Conservation (phyloP, 2,888 invertebrate genomes). For the Thera obeliscata region DNA sequence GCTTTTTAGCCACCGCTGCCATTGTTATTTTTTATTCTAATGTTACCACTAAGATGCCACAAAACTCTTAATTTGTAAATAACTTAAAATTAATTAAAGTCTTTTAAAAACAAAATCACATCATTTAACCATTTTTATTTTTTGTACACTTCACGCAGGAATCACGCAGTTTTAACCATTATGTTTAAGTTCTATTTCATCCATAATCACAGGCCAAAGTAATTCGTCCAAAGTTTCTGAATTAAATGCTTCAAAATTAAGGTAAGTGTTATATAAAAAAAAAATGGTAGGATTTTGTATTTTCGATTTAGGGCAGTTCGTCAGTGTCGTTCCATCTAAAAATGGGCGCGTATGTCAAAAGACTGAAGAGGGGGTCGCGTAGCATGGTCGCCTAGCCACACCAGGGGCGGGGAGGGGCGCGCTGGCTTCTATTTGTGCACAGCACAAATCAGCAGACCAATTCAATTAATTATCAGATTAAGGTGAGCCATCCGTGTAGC, state of each 20-base stretch:
- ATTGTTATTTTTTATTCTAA: constrained; percentile 60
- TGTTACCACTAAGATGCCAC: constrained; percentile 71
- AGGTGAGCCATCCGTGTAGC: constrained; percentile 77
- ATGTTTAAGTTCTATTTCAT: constrained; percentile 32
- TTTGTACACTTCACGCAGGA: constrained; percentile 35
- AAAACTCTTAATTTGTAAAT: constrained; percentile 52
- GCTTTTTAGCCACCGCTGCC: constrained; percentile 75
- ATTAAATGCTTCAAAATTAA: constrained; percentile 62
- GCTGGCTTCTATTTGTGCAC: constrained; percentile 77
- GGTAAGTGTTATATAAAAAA: constrained; percentile 50
- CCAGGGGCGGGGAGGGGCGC: constrained; percentile 56
- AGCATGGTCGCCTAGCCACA: constrained; percentile 57
- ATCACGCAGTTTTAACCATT: constrained; percentile 30
- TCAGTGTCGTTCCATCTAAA: constrained; percentile 79
- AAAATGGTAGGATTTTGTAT: constrained; percentile 38
- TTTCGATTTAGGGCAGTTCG: constrained; percentile 72
- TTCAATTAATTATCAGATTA: constrained; percentile 85
- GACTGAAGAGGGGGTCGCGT: constrained; percentile 78
- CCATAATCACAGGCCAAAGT: constrained; percentile 41
- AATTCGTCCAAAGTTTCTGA: constrained; percentile 36
- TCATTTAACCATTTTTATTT: constrained; percentile 48
- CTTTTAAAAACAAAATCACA: constrained; percentile 52
- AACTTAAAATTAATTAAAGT: constrained; percentile 39
- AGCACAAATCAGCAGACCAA: constrained; percentile 82
- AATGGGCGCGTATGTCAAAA: constrained; percentile 83